Conservation (phyloP, 1,140 invertebrate genomes). For the Drosophila dunni region DNA sequence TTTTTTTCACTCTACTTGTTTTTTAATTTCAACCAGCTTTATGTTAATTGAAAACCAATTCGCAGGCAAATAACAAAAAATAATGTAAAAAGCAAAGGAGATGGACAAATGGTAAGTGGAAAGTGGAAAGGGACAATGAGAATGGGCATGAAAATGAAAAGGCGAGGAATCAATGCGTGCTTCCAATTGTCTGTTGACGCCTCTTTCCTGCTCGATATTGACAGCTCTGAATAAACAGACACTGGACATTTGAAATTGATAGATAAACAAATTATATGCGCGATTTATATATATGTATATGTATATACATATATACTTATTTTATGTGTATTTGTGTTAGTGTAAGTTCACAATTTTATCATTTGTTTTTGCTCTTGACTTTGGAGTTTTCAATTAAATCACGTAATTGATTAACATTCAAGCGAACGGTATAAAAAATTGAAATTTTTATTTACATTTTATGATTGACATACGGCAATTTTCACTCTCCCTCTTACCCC, state of each 20-base stretch:
- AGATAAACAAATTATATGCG: slow-evolving; percentile 59
- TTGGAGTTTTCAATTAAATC: slow-evolving; percentile 80
- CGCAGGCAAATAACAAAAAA: slow-evolving; percentile 60
- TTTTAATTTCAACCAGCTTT: slow-evolving; percentile 65
- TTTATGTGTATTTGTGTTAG: slow-evolving; percentile 37
- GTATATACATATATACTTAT: slow-evolving; percentile 12
- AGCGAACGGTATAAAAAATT: slow-evolving; percentile 57
- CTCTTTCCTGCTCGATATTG: not conserved
- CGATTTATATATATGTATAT: slow-evolving; percentile 23
- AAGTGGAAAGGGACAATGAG: slow-evolving; percentile 1
- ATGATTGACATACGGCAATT: slow-evolving; percentile 53
- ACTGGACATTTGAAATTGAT: slow-evolving; percentile 70
- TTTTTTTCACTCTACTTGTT: slow-evolving; percentile 10
- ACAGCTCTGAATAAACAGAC: slow-evolving; percentile 34
- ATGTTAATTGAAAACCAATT: slow-evolving; percentile 79
- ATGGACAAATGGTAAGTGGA: no score
- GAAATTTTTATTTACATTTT: slow-evolving; percentile 77
- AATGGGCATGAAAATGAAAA: slow-evolving; percentile 11
- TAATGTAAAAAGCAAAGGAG: slow-evolving; percentile 21
- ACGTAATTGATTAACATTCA: slow-evolving; percentile 78
- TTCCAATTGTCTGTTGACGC: slow-evolving; percentile 6
- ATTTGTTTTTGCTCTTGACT: slow-evolving; percentile 64
- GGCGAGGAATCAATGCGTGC: slow-evolving; percentile 13
- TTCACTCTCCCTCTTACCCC: not conserved
- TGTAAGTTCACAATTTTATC: slow-evolving; percentile 18